Conservation (phyloP, 2,113 vertebrate genomes). For the Orthonyx spaldingii region DNA sequence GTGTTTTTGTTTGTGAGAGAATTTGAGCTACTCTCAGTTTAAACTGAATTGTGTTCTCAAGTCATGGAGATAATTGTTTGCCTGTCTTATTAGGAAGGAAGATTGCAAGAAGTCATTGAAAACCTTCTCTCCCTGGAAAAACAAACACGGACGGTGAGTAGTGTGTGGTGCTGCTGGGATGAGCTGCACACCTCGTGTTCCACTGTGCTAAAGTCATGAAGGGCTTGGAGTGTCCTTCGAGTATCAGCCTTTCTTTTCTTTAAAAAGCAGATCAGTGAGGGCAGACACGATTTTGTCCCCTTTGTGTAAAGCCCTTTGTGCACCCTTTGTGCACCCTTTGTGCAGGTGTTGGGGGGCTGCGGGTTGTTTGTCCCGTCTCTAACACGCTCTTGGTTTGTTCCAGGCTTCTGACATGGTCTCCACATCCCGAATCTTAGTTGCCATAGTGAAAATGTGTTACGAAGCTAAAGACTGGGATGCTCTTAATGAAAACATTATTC, state of each 20-base stretch:
- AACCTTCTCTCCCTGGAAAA: conserved; percentile 94
- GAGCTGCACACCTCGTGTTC: rapidly evolving
- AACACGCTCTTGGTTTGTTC: background rate
- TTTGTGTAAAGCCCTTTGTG: no score
- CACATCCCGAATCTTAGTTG: conserved; percentile 94
- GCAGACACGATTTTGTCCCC: no score
- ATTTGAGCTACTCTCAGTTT: background rate
- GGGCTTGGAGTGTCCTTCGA: background rate
- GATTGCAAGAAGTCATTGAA: conserved; percentile 94
- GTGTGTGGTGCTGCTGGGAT: rapidly evolving
- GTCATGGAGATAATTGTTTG: background rate
- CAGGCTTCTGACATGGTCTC: conserved; percentile 98
- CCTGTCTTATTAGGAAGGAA: conserved; percentile 82
- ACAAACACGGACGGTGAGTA: conserved; percentile 93
- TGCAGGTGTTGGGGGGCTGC: background rate
- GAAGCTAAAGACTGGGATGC: conserved; percentile 96
- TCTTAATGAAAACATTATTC: conserved; percentile 97
- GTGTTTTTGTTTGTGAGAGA: background rate
- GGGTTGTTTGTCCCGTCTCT: background rate
- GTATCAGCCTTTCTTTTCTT: background rate
- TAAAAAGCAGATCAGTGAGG: background rate
- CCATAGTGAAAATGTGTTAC: conserved; percentile 95
- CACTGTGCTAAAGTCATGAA: rapidly evolving
- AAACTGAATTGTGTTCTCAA: background rate
- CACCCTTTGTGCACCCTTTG: no score